These are phyloP conservation scores for Actinostola sp. DNA, from an alignment of 92 coral and sea anemone species.

Conservation along the genomic window DNA sequence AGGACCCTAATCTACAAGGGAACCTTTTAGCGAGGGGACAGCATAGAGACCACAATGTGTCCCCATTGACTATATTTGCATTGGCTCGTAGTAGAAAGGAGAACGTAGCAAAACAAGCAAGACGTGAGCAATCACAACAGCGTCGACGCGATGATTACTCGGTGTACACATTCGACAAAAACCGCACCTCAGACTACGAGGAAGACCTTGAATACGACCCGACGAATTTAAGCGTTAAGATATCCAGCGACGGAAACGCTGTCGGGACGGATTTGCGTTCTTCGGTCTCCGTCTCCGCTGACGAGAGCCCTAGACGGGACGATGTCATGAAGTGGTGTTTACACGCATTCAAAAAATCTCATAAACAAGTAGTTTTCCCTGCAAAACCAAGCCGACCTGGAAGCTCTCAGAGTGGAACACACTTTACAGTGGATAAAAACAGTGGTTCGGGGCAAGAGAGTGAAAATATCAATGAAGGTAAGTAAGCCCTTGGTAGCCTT, in stretches of 20 bases:
- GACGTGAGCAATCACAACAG: constrained; percentile 16
- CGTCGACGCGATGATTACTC: background rate
- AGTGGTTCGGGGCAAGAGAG: constrained; percentile 9
- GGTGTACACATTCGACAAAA: constrained; percentile 15
- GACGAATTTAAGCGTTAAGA: background rate
- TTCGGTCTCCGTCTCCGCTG: constrained; percentile 15
- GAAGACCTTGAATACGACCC: background rate
- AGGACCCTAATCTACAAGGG: constrained; percentile 36
- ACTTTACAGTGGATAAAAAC: background rate
- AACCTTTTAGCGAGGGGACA: constrained; percentile 42
- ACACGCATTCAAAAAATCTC: constrained; percentile 66
- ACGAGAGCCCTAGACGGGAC: constrained; percentile 36
- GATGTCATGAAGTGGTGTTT: constrained; percentile 76
- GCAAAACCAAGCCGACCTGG: constrained; percentile 74
- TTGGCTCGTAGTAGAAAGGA: constrained; percentile 73
- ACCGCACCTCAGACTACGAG: background rate
- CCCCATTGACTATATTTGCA: constrained; percentile 84
- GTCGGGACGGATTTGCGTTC: constrained; percentile 5
- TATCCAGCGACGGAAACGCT: background rate
- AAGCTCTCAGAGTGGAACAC: constrained; percentile 54
- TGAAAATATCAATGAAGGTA: constrained; percentile 4
- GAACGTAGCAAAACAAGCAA: constrained; percentile 21
- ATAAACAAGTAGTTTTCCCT: constrained; percentile 57
- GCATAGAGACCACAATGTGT: constrained; percentile 37
- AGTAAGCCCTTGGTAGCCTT: too few relatives aligned